phyloP scores from a whole-genome alignment of 2,888 invertebrate genomes.

The Podotricha telesiphe region DNA sequence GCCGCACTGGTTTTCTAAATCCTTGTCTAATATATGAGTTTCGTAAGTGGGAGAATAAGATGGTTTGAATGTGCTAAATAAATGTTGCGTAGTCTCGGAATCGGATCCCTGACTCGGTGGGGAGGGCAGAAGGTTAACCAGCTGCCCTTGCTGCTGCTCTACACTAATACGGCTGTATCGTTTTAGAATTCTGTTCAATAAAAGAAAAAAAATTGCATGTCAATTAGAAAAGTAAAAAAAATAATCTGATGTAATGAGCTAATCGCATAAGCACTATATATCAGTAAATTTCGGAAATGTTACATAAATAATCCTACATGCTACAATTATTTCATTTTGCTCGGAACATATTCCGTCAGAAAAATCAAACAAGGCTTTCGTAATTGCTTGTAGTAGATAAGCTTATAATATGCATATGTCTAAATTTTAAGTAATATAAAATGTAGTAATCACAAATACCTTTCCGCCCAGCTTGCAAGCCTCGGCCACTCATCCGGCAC shows the following conservation, averaged over 20 bases:
- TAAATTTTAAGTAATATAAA: neutral
- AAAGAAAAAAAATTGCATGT: constrained; percentile 38
- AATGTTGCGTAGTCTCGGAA: constrained; percentile 72
- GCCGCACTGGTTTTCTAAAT: constrained; percentile 75
- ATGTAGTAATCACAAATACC: constrained; percentile 61
- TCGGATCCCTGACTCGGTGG: constrained; percentile 77
- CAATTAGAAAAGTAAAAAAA: too few relatives aligned
- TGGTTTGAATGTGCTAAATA: constrained; percentile 80
- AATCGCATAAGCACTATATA: too few relatives aligned
- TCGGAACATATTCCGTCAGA: too few relatives aligned
- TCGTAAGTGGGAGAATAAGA: constrained; percentile 81
- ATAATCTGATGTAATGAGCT: too few relatives aligned
- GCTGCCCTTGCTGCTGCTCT: constrained; percentile 84
- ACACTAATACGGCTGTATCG: constrained; percentile 85
- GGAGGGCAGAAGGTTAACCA: constrained; percentile 89
- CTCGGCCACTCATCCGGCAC: constrained; percentile 93
- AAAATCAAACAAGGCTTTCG: neutral
- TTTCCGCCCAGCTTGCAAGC: constrained; percentile 92
- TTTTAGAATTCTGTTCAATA: constrained; percentile 84
- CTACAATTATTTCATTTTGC: too few relatives aligned
- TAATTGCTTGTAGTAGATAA: neutral
- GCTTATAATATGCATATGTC: neutral
- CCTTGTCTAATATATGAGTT: constrained; percentile 71
- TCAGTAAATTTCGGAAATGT: too few relatives aligned
- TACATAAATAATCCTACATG: too few relatives aligned